Evolutionary conservation across 1,140 invertebrate genomes (phyloP).

Genomic region (Drosophila sp.): DNA sequence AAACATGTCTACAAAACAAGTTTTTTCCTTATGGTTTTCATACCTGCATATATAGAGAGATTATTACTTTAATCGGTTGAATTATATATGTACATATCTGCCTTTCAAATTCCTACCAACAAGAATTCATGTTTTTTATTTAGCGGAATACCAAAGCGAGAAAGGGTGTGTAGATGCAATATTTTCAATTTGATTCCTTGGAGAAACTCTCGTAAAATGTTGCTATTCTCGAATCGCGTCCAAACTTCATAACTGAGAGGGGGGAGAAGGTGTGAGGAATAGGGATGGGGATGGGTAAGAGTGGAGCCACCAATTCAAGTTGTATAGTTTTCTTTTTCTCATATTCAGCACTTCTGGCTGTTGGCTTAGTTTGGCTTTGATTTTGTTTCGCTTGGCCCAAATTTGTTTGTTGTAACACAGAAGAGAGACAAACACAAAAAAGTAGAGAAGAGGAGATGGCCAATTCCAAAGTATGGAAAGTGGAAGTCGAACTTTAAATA

Average conservation of each 20-base stretch:
- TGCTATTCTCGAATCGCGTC: not conserved
- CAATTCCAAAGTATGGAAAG: constrained; percentile 66
- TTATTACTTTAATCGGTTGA: too few species aligned
- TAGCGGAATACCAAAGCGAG: too few species aligned
- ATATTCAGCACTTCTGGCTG: not conserved
- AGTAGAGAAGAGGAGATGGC: constrained; percentile 46
- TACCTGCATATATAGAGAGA: too few species aligned
- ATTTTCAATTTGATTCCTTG: too few species aligned
- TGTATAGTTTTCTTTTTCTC: constrained; percentile 1
- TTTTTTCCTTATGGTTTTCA: too few species aligned
- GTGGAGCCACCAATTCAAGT: not conserved
- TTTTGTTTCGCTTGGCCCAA: constrained; percentile 33
- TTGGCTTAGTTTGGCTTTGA: constrained; percentile 10
- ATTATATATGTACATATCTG: too few species aligned
- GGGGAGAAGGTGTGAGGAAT: too few species aligned
- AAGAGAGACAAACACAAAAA: constrained; percentile 37
- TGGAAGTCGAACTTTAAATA: constrained; percentile 74
- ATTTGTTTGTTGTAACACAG: constrained; percentile 18
- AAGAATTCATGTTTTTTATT: too few species aligned
- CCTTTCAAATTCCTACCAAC: too few species aligned
- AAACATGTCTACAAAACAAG: too few species aligned
- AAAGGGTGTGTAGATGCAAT: too few species aligned
- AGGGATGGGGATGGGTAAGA: not conserved
- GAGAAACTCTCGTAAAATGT: not conserved
- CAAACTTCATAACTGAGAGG: not conserved